Base-by-base conservation (phyloP, 2,888 invertebrate genomes). In the Arge pagana region DNA sequence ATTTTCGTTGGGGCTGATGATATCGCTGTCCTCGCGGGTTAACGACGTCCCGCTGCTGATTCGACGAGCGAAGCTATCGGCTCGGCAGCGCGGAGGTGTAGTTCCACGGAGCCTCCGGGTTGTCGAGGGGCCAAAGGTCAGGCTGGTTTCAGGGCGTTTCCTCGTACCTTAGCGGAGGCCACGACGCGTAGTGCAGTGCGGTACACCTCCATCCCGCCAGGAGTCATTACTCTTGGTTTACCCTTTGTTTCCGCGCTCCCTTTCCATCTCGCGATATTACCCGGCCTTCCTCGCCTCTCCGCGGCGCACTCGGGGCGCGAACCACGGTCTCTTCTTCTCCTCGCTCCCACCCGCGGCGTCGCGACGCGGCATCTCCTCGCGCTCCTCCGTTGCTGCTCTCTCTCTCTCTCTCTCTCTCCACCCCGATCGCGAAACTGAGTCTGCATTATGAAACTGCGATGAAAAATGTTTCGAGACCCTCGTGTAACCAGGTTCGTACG, bases 161-260 rank as follows among this genome's bases (percentile, higher is more conserved):
- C n/a, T n/a, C 42, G 21, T 30, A 31, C 30, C 30, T 42, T 30
- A 42, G 6, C 28, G 30, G 4, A 16, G 28, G 7, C 42, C 26
- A 19, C n/a, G n/a, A 18, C 33, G 33, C 31, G n/a, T n/a, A n/a
- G n/a, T 16, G 11, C 33, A 5, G 33, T 35, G 33, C 23, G 45
- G 45, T 33, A 45, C 45, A 33, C 33, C 33, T 45, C n/a, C n/a
- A 33, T 26, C 45, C 45, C 31, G 15, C 26, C 33, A 45, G 45
- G 45, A 24, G 45, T 33, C 45, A 45, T 45, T 45, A 45, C 45
- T 45, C 45, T 45, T 45, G 45, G 45, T 45, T n/a, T 45, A 45
- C 31, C 45, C 45, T 45, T 35, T 45, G 33, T 45, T 45, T 45
- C 11, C 15, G 45, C 45, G 23, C 33, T 33, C 45, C 45, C 33